Evolutionary conservation across 2,113 vertebrate genomes (phyloP).

Genomic region (Lepus americanus): DNA sequence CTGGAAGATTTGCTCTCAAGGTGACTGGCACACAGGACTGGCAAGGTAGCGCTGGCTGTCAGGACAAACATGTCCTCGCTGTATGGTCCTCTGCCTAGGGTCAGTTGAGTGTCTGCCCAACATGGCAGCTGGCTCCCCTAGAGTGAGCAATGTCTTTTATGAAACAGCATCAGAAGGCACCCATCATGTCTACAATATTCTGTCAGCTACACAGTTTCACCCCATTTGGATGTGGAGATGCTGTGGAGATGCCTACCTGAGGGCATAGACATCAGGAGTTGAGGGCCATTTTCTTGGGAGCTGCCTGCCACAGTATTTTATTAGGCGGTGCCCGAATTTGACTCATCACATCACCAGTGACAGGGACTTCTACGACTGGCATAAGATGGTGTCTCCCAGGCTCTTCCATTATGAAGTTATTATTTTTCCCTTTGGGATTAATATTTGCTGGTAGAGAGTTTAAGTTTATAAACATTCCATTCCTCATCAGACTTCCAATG

Average conservation of each 20-base stretch:
- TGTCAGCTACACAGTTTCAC: background rate
- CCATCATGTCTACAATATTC: background rate
- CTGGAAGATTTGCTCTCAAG: background rate
- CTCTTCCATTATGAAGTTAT: background rate
- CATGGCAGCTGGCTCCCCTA: background rate
- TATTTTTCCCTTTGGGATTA: slow-evolving; percentile 36
- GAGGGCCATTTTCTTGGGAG: background rate
- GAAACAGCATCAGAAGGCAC: background rate
- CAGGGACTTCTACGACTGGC: background rate
- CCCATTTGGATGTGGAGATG: background rate
- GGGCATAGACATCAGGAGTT: background rate
- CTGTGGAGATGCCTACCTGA: background rate
- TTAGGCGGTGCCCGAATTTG: background rate
- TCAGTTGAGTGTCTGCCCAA: background rate
- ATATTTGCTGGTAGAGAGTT: background rate
- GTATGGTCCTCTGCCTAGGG: background rate
- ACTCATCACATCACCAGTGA: background rate
- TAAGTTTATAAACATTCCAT: background rate
- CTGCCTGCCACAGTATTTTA: background rate
- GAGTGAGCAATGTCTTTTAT: background rate
- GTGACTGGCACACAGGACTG: background rate
- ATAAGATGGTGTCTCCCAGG: background rate
- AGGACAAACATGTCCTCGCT: background rate
- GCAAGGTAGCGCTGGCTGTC: background rate
- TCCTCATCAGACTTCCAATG: slow-evolving; percentile 54